A percentile compares a stretch with the other conserved stretches of the same genome.
Conservation (phyloP, 23 tunicate species). For the Aplidium turbinatum region DNA sequence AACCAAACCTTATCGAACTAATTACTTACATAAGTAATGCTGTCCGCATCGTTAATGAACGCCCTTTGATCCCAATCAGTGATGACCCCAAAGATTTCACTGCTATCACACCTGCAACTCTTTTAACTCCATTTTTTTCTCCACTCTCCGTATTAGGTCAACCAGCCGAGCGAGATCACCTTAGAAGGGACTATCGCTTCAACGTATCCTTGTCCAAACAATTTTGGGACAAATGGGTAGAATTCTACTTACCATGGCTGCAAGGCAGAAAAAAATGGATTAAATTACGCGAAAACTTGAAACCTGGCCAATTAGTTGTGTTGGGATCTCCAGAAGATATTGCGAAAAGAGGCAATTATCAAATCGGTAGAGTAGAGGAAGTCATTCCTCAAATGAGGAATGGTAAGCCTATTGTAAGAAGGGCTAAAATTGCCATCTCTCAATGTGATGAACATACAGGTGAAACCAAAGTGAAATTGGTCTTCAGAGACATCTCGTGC, state of each 20-base stretch:
- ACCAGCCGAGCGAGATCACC: neutral
- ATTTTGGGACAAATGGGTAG: slow-evolving; percentile 19
- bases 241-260: slow-evolving; percentile 26
- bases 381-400: slow-evolving; percentile 24
- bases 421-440: slow-evolving; percentile 1
- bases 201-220: slow-evolving; percentile 5
- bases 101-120: neutral
- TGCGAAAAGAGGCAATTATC: neutral
- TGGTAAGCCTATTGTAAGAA: slow-evolving; percentile 17
- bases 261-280: slow-evolving; percentile 15
- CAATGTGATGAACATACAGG: neutral
- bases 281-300: neutral
- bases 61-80: slow-evolving; percentile 3
- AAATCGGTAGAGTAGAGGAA: slow-evolving; percentile 6
- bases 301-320: slow-evolving; percentile 23
- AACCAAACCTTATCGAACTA: slow-evolving; percentile 9
- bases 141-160: neutral
- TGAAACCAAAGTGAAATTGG: neutral
- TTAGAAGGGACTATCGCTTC: slow-evolving; percentile 7
- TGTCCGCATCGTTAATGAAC: slow-evolving; percentile 20
- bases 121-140: neutral
- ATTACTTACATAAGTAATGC: neutral
- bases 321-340: slow-evolving; percentile 13
- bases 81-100: slow-evolving; percentile 21
- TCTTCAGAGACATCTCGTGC: slow-evolving; percentile 2